These are phyloP conservation scores for Rhinogobius similis DNA, from an alignment of 2,113 vertebrate species.

Conservation along the genomic window DNA sequence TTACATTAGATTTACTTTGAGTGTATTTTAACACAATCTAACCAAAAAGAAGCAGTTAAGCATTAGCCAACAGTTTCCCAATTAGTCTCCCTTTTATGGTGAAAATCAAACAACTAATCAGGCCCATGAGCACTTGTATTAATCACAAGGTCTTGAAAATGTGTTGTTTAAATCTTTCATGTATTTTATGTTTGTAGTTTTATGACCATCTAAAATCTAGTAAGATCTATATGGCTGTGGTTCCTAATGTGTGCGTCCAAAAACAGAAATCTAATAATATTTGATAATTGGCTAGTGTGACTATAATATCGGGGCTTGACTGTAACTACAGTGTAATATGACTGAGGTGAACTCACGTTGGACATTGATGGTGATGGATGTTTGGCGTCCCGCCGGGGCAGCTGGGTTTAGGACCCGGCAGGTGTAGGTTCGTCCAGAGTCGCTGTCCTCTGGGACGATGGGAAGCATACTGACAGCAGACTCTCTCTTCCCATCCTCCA, in stretches of 20 bases:
- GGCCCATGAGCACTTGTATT: no score
- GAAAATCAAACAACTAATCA: no score
- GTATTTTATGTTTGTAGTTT: no score
- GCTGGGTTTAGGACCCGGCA: conserved; percentile 87
- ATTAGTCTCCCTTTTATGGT: no score
- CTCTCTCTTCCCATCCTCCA: conserved; percentile 83
- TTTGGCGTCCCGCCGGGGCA: conserved; percentile 85
- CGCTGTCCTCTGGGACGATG: conserved; percentile 82
- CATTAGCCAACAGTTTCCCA: no score
- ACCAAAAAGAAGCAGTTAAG: no score
- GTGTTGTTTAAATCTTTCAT: background rate
- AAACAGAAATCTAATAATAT: background rate
- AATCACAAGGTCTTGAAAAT: background rate
- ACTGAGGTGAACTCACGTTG: conserved; percentile 80
- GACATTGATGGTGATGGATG: conserved; percentile 84
- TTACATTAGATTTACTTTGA: no score
- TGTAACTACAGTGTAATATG: background rate
- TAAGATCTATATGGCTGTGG: no score
- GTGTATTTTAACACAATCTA: no score
- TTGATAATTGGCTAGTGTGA: background rate
- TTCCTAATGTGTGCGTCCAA: no score
- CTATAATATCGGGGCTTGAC: background rate
- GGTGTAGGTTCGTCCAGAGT: conserved; percentile 85
- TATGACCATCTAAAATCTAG: no score
- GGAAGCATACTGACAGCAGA: conserved; percentile 82